Conservation (phyloP, 2,888 invertebrate genomes). For the Temnothorax unifasciatus region DNA sequence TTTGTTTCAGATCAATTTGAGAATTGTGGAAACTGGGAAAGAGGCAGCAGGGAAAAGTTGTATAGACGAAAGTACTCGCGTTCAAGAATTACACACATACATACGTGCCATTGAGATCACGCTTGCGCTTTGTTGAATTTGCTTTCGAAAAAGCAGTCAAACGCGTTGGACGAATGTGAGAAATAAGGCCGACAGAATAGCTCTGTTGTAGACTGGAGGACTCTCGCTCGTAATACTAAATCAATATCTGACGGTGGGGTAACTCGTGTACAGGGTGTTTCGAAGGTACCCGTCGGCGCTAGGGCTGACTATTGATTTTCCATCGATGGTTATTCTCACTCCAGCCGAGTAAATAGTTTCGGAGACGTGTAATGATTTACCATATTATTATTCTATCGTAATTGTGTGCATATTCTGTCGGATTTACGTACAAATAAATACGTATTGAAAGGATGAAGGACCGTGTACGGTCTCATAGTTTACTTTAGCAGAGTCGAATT, state of each 20-base stretch:
- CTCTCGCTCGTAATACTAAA: constrained; percentile 83
- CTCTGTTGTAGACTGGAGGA: constrained; percentile 73
- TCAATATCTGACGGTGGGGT: constrained; percentile 83
- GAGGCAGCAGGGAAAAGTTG: neutral
- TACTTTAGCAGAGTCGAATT: constrained; percentile 7
- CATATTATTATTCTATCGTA: neutral
- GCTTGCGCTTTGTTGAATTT: constrained; percentile 73
- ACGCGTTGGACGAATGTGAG: constrained; percentile 75
- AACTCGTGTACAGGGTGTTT: constrained; percentile 79
- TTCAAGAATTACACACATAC: constrained; percentile 42
- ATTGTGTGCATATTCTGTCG: neutral
- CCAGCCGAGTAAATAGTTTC: constrained; percentile 4
- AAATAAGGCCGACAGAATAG: constrained; percentile 75
- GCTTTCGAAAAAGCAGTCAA: constrained; percentile 78
- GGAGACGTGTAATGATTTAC: neutral
- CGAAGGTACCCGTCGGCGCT: constrained; percentile 72
- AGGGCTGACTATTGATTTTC: constrained; percentile 56
- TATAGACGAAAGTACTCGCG: constrained; percentile 40
- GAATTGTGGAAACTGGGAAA: neutral
- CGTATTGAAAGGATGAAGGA: neutral
- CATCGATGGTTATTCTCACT: constrained; percentile 64
- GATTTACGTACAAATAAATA: constrained; percentile 24
- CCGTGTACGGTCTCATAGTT: neutral
- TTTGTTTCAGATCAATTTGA: neutral
- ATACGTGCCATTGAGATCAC: constrained; percentile 66